A percentile compares a stretch with the other conserved stretches of the same genome.
phyloP scores from a whole-genome alignment of 2,888 invertebrate species.

The Lasioglossum figueresi region DNA sequence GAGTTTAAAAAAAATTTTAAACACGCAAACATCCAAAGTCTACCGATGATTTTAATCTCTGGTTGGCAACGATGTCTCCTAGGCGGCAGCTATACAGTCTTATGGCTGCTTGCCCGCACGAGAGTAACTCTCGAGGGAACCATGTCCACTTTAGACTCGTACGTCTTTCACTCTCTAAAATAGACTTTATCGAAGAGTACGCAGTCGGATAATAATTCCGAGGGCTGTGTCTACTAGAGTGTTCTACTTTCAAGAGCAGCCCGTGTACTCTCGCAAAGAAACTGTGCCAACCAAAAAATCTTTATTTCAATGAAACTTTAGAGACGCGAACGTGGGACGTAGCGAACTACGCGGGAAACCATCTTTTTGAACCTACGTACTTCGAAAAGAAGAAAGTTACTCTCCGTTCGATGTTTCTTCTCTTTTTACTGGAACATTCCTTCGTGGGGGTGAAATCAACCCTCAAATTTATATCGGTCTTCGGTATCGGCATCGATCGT shows the following conservation, averaged over 20 bases:
- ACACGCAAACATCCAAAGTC: not conserved
- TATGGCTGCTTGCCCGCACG: not conserved
- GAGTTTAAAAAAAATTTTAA: too few relatives aligned
- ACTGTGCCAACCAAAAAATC: conserved; percentile 1
- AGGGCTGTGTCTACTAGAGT: not conserved
- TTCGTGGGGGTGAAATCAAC: too few relatives aligned
- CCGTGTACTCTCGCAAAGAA: not conserved
- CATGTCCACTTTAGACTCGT: conserved; percentile 8
- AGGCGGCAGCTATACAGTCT: not conserved
- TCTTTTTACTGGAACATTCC: too few relatives aligned
- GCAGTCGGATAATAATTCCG: not conserved
- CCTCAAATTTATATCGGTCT: too few relatives aligned
- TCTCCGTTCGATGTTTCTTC: too few relatives aligned
- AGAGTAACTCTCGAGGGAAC: conserved; percentile 3
- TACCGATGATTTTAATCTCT: not conserved
- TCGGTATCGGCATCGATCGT: too few relatives aligned
- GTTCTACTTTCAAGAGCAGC: not conserved
- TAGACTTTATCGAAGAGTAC: conserved; percentile 4
- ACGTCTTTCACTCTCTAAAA: not conserved
- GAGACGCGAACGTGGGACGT: not conserved
- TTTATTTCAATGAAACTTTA: not conserved
- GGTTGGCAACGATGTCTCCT: not conserved
- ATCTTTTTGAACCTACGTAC: not conserved
- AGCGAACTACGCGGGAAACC: not conserved
- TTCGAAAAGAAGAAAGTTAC: not conserved